Base-by-base conservation (phyloP, 2,113 vertebrate species). In the Pagrus major region DNA sequence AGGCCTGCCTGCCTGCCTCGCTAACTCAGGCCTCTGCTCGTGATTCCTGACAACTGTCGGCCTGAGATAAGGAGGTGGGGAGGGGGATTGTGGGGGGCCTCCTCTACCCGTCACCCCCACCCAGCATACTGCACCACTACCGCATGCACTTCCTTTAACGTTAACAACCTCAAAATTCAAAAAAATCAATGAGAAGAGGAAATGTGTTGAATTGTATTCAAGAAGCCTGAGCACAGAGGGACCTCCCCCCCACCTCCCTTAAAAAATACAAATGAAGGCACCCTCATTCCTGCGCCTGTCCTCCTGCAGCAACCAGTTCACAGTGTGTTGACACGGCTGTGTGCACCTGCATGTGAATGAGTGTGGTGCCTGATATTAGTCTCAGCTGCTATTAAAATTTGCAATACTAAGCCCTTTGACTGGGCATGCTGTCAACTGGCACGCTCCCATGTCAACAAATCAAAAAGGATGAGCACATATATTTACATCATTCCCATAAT, bases 1-100 rank as follows among this genome's bases (percentile, higher is more conserved):
- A 96, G 98, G 98, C 97, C 95, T 95, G 95, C 96, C 96, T 96
- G 96, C 95, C 96, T 95, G 96, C 93, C 94, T 94, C 94, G 93
- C 96, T 96, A 96, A 96, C 96, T 96, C 95, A 96, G 96, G 96
- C 96, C 96, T 96, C 96, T 96, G 91, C 97, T 96, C 96, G 94
- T 96, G 96, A 98, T 98, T 97, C 97, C 96, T 96, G 96, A 98
- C 97, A 97, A 99, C 97, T 99, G 98, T 98, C 96, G 96, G 96
- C 95, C 93, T 91, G 96, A 97, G 97, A 99, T 98, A 98, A 99
- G 97, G 94, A 94, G 92, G 93, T 90, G 92, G 94, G 92, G 91
- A 89, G 90, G 94, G 93, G 69, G 75, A 55, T 16, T 46, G 71
- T 27, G 68, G 68, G 71, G 83, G 66, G 66, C 16, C 67, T 83